Evolutionary conservation across 2,113 vertebrate genomes (phyloP).

Genomic region (Tachysurus fulvidraco): DNA sequence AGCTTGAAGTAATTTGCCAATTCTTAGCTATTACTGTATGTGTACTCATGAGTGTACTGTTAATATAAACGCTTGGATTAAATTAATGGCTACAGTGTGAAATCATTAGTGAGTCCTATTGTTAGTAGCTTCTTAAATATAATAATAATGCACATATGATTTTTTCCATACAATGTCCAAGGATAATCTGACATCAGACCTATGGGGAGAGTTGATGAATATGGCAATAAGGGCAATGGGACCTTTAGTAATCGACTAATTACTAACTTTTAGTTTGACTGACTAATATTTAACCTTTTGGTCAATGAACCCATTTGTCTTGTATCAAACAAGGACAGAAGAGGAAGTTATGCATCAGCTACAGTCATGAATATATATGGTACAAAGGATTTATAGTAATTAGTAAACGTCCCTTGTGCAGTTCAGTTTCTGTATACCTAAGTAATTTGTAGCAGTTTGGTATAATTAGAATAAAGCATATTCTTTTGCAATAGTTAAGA

Average conservation of each 20-base stretch:
- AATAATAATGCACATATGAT: constrained; percentile 31
- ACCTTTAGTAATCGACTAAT: neutral
- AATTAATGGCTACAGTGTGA: constrained; percentile 18
- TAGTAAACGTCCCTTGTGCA: neutral
- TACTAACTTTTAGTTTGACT: constrained; percentile 10
- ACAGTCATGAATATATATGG: neutral
- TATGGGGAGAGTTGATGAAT: neutral
- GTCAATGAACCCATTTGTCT: neutral
- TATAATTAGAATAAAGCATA: constrained; percentile 9
- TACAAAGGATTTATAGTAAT: constrained; percentile 1
- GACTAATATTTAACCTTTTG: constrained; percentile 3
- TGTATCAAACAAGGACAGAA: constrained; percentile 11
- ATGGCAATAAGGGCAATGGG: neutral
- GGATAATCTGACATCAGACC: neutral
- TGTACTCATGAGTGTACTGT: too few species aligned
- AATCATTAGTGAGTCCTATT: constrained; percentile 47
- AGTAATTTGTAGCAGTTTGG: neutral
- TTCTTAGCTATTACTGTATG: neutral
- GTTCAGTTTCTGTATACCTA: neutral
- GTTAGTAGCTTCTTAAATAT: constrained; percentile 54
- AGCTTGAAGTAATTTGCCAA: neutral
- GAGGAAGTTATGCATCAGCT: constrained; percentile 8
- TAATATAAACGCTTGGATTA: constrained; percentile 6
- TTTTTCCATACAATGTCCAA: neutral
- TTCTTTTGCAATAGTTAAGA: constrained; percentile 19